Evolutionary conservation across 2,797 vertebrate genomes (phyloP).

Genomic region (Jordanella pulchra): DNA sequence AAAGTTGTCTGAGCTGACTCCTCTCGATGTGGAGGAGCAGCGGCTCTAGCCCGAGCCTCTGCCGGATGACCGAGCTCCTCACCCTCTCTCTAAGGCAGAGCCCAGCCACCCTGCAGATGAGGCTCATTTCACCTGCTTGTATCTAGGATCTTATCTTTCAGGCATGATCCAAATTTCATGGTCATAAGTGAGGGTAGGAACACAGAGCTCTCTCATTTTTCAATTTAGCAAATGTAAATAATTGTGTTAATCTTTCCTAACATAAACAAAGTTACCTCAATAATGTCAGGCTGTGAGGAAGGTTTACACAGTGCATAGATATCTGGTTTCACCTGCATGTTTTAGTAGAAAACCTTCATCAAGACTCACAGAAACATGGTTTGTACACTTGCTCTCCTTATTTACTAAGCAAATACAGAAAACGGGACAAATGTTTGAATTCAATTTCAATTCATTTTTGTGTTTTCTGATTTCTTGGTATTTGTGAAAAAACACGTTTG

Average conservation of each 20-base stretch:
- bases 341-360: not conserved
- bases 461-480: not conserved
- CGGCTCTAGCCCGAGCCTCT: too few species aligned
- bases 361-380: not conserved
- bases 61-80: too few species aligned
- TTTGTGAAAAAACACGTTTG: not conserved
- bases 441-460: too few species aligned
- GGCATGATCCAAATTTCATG: too few species aligned
- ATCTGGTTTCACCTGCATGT: not conserved
- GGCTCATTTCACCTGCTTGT: too few species aligned
- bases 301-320: not conserved
- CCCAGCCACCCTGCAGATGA: too few species aligned
- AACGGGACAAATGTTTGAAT: not conserved
- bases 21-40: too few species aligned
- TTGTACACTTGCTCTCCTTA: not conserved
- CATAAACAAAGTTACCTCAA: not conserved
- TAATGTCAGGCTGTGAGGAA: not conserved
- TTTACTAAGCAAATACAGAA: not conserved
- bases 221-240: not conserved
- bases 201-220: too few species aligned
- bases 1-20: too few species aligned
- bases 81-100: too few species aligned
- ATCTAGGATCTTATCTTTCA: too few species aligned
- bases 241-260: not conserved
- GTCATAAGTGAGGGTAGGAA: too few species aligned